phyloP scores from a whole-genome alignment of 2,113 vertebrate genomes.

The Solenodon paradoxus region DNA sequence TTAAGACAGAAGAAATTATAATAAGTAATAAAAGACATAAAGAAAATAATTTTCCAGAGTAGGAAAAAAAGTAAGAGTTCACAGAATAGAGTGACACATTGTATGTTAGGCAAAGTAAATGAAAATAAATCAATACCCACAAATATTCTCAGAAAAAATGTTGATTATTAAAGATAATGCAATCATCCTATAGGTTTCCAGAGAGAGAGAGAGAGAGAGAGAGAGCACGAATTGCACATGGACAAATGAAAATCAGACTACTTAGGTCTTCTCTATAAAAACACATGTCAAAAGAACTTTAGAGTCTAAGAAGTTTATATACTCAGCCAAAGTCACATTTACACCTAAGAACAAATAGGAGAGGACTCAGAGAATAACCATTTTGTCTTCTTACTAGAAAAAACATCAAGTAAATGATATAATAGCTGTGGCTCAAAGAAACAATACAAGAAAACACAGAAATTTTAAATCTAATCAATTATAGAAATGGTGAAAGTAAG shows the following conservation, averaged over 20 bases:
- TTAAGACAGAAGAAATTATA: not conserved
- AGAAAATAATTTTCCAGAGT: not conserved
- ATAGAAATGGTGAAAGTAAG: not conserved
- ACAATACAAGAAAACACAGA: not conserved
- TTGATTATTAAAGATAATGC: not conserved
- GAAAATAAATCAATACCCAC: not conserved
- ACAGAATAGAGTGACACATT: not conserved
- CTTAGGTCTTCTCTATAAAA: not conserved
- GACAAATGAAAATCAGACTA: not conserved
- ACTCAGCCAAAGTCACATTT: not conserved
- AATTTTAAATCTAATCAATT: not conserved
- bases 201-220: no score
- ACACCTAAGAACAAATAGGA: not conserved
- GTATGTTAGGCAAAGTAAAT: not conserved
- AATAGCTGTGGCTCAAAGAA: not conserved
- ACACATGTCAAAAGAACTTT: not conserved
- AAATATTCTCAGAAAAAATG: not conserved
- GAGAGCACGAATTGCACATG: not conserved
- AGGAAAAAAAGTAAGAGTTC: not conserved
- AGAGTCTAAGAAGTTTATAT: not conserved
- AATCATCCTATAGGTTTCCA: not conserved
- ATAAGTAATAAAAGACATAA: not conserved
- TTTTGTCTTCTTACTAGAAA: not conserved
- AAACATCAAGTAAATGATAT: not conserved
- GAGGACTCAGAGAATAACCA: not conserved